phyloP scores from a whole-genome alignment of 2,797 vertebrate genomes.

The Sebastes alutus region DNA sequence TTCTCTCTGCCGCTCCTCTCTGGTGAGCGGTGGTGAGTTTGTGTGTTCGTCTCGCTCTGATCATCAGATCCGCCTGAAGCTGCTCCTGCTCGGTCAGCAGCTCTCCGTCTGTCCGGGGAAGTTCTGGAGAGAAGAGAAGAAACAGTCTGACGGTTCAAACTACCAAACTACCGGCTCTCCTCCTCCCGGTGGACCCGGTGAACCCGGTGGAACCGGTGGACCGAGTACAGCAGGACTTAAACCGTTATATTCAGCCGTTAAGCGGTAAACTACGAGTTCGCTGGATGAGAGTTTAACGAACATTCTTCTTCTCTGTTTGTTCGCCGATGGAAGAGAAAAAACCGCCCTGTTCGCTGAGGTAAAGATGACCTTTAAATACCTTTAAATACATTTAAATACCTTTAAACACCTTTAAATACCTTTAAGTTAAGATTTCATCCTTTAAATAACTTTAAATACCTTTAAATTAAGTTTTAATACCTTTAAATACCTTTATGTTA shows the following conservation, averaged over 20 bases:
- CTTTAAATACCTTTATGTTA: too few species aligned
- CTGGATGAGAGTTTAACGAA: not conserved
- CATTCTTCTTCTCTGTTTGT: not conserved
- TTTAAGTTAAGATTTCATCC: too few species aligned
- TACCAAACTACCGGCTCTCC: not conserved
- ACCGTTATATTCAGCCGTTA: not conserved
- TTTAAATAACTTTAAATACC: too few species aligned
- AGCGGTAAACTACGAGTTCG: not conserved
- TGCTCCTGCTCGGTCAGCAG: slow-evolving; percentile 14
- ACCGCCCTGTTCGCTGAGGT: slow-evolving; percentile 16
- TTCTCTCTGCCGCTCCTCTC: not conserved
- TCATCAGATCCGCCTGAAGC: slow-evolving; percentile 69
- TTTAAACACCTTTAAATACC: too few species aligned
- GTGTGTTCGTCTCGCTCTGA: not conserved
- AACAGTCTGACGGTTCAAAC: not conserved
- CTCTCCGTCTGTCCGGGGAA: not conserved
- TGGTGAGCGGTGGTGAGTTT: not conserved
- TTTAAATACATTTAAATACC: too few species aligned
- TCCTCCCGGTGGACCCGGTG: not conserved
- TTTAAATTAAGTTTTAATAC: too few species aligned
- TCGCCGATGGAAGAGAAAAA: slow-evolving; percentile 31
- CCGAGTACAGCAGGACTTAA: not conserved
- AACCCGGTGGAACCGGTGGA: not conserved
- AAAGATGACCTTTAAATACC: not conserved
- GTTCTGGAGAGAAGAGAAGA: not conserved